Evolutionary conservation across 2,888 invertebrate species (phyloP).

Genomic region (Caenorhabditis macrosperma): DNA sequence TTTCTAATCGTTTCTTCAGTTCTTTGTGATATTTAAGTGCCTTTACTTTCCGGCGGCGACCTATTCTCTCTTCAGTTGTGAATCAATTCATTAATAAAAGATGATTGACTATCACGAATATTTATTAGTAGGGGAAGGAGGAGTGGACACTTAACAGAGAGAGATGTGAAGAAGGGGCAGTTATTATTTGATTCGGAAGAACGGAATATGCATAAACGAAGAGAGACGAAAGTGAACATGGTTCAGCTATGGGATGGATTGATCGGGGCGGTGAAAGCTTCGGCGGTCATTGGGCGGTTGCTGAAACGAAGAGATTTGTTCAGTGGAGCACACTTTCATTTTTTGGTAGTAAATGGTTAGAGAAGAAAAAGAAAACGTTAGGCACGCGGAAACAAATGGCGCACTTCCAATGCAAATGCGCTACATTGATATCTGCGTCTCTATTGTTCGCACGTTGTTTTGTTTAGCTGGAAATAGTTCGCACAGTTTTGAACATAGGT

Average conservation of each 20-base stretch:
- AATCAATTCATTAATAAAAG: too few species aligned
- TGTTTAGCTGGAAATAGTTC: too few species aligned
- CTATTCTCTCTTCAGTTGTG: constrained; percentile 8
- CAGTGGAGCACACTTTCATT: background rate
- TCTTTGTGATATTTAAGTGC: constrained; percentile 29
- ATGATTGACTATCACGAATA: constrained; percentile 1
- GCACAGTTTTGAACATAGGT: too few species aligned
- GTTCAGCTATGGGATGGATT: constrained; percentile 76
- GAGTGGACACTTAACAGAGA: constrained; percentile 1
- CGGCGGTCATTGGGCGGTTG: constrained; percentile 80
- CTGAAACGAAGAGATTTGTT: constrained; percentile 66
- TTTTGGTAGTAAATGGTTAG: too few species aligned
- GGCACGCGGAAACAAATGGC: too few species aligned
- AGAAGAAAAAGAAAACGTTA: too few species aligned
- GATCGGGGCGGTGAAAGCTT: constrained; percentile 80
- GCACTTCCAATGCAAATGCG: too few species aligned
- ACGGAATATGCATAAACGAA: too few species aligned
- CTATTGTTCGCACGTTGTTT: too few species aligned
- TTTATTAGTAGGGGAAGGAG: constrained; percentile 37
- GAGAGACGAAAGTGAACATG: constrained; percentile 16
- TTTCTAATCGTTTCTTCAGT: constrained; percentile 36
- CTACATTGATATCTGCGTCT: too few species aligned
- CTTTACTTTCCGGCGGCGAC: constrained; percentile 10
- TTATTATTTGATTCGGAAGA: background rate
- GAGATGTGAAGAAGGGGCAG: background rate